Evolutionary conservation across 1,140 invertebrate genomes (phyloP).

Genomic region (Lycorma delicatula): DNA sequence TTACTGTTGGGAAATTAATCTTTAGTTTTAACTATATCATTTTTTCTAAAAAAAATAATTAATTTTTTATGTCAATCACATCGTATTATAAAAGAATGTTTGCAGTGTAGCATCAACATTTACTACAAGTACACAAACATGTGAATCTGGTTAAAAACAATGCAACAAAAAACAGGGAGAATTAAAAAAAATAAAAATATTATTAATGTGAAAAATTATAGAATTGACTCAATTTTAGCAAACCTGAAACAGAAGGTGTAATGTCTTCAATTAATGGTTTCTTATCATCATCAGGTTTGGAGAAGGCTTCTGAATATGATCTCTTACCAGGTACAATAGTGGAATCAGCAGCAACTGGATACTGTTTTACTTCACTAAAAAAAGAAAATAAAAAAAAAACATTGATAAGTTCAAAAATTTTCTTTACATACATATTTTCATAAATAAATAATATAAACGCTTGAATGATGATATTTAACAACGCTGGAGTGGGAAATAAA

Average conservation of each 20-base stretch:
- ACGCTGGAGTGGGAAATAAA: slow-evolving; percentile 28
- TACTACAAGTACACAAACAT: no score
- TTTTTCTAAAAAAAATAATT: no score
- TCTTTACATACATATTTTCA: slow-evolving; percentile 4
- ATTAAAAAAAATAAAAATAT: background rate
- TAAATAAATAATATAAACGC: slow-evolving; percentile 31
- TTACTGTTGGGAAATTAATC: no score
- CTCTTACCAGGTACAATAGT: slow-evolving; percentile 41
- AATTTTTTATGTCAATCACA: no score
- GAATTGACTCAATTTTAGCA: no score
- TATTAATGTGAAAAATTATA: background rate
- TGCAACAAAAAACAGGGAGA: background rate
- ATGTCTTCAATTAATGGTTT: slow-evolving; percentile 40
- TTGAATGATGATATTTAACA: slow-evolving; percentile 24
- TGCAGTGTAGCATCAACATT: no score
- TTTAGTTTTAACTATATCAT: no score
- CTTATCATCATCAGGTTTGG: slow-evolving; percentile 40
- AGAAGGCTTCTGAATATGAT: no score
- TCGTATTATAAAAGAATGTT: no score
- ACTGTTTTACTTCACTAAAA: slow-evolving; percentile 55
- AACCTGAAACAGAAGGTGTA: background rate
- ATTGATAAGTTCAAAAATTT: slow-evolving; percentile 6
- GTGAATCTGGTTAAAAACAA: background rate
- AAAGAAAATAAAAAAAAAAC: slow-evolving; percentile 10
- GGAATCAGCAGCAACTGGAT: slow-evolving; percentile 49